Evolutionary conservation across 2,113 vertebrate species (phyloP), one percentile per base, ranked within the genome.

Genomic region (Asarcornis scutulata): DNA sequence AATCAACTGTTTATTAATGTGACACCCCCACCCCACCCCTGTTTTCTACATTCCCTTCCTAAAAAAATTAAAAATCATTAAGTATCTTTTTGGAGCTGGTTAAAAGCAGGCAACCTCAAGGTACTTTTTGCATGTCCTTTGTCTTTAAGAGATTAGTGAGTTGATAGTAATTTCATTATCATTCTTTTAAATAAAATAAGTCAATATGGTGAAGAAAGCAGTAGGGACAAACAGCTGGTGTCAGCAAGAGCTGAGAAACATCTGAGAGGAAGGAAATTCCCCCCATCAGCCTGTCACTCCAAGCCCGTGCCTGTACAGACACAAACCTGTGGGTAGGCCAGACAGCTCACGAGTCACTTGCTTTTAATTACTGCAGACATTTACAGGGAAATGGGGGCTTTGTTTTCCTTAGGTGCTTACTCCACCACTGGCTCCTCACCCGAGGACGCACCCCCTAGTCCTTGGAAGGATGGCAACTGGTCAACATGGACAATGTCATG

Each of bases 1-100:
- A 97, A 71, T 56, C 66, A 93, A n/a, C 46, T 83, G 67, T 86
- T 91, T 89, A 94, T 95, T 93, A 94, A 76, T 95, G 9, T 77
- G 59, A 64, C 52, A 55, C 38, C 62, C 13, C 26, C 36, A 12
- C 26, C 62, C 62, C 52, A 29, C 64, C 32, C 44, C 16, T n/a
- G 11, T 86, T 95, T 86, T 83, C 83, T 74, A 63, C 34, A 21
- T 74, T 42, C 6, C 32, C 26, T 86, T 83, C 50, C 67, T 22
- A 13, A 44, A 78, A 89, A 46, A 22, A 55, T 40, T 15, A 48
- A 22, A 66, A 55, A 55, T 23, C 40, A 3, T 2, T 50, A 15
- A n/a, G 17, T 13, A 87, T 87, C 9, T 80, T 48, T 34, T 16
- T 2, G 17, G 3, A 2, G 13, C 15, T 83, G 63, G 11, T 63